Evolutionary conservation across 2,888 invertebrate species (phyloP).

Genomic region (Tiliacea citrago): DNA sequence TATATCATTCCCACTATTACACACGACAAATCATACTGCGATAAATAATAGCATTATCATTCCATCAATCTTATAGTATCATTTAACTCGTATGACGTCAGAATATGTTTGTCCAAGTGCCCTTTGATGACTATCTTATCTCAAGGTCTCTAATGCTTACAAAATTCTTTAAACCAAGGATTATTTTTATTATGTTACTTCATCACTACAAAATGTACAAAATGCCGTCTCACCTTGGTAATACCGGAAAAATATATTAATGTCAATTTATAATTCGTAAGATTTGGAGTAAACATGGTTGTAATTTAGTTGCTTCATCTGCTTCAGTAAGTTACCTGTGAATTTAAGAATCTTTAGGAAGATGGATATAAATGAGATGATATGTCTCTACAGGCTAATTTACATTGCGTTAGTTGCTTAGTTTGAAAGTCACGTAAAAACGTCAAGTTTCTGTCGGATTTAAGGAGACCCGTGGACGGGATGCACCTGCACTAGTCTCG

Average conservation of each 20-base stretch:
- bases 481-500: no score
- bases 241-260: slow-evolving; percentile 26
- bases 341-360: background rate
- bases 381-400: no score
- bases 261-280: slow-evolving; percentile 2
- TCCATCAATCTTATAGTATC: slow-evolving; percentile 19
- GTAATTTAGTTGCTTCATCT: background rate
- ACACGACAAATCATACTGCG: background rate
- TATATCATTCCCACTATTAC: background rate
- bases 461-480: no score
- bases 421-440: no score
- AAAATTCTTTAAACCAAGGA: slow-evolving; percentile 65
- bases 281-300: slow-evolving; percentile 18
- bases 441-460: no score
- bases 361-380: background rate
- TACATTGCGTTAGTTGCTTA: no score
- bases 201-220: background rate
- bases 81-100: slow-evolving; percentile 68
- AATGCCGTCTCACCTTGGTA: slow-evolving; percentile 54
- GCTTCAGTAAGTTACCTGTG: background rate
- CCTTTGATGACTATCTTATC: slow-evolving; percentile 73
- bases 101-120: slow-evolving; percentile 70
- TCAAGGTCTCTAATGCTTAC: slow-evolving; percentile 71
- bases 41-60: slow-evolving; percentile 21
- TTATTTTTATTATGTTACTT: slow-evolving; percentile 63